phyloP scores from a whole-genome alignment of 2,113 vertebrate species.

The Grammomys surdaster region DNA sequence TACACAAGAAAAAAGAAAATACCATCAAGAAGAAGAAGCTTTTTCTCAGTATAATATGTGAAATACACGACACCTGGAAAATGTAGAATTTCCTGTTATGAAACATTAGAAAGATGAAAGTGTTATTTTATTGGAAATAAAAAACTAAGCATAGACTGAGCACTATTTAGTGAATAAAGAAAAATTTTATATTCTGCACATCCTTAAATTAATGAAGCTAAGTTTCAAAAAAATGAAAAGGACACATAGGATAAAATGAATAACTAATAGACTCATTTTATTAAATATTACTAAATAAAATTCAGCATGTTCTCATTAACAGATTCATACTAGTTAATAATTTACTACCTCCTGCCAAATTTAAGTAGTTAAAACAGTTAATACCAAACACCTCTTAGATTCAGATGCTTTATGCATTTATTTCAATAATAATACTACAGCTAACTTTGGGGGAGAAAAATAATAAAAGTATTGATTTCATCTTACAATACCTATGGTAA shows the following conservation, averaged over 20 bases:
- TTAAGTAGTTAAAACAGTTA: not conserved
- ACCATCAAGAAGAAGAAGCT: too few relatives aligned
- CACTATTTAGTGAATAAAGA: too few relatives aligned
- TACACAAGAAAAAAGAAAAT: too few relatives aligned
- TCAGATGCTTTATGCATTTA: not conserved
- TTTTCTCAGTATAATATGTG: too few relatives aligned
- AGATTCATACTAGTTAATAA: not conserved
- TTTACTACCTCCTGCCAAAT: not conserved
- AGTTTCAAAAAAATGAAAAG: constrained; percentile 3
- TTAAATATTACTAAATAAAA: not conserved
- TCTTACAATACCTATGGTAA: not conserved
- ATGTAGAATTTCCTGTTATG: too few relatives aligned
- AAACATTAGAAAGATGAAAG: too few relatives aligned
- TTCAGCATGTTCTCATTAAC: not conserved
- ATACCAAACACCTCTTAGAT: not conserved
- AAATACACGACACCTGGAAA: too few relatives aligned
- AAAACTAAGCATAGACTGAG: not conserved
- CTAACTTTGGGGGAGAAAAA: not conserved
- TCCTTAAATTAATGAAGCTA: not conserved
- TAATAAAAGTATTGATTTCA: not conserved
- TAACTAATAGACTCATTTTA: not conserved
- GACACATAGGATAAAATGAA: not conserved
- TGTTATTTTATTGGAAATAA: not conserved
- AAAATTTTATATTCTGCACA: not conserved
- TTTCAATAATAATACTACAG: not conserved